These are phyloP conservation scores for Dryobota labecula DNA, from an alignment of 2,888 invertebrate genomes.

Conservation along the genomic window DNA sequence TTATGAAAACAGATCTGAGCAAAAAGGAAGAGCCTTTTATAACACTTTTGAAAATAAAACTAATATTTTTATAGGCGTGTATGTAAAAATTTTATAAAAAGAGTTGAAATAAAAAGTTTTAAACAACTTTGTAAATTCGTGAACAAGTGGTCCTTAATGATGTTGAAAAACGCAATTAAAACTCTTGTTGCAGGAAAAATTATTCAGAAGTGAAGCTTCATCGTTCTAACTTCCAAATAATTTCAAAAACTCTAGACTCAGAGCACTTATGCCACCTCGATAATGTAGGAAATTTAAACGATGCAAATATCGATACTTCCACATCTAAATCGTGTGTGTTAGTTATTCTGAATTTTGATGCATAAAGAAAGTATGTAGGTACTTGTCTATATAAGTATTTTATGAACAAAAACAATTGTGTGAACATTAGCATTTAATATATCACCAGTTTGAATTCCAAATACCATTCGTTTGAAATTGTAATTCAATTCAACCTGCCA, in stretches of 20 bases:
- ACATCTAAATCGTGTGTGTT: background rate
- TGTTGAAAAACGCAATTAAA: constrained; percentile 14
- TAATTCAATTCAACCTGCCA: constrained; percentile 8
- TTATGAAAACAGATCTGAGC: background rate
- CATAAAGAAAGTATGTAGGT: too few relatives aligned
- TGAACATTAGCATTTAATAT: too few relatives aligned
- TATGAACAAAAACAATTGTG: background rate
- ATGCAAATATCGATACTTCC: background rate
- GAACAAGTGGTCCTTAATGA: background rate
- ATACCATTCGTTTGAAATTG: constrained; percentile 17
- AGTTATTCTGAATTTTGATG: background rate
- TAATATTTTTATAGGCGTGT: background rate
- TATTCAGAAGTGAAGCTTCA: background rate
- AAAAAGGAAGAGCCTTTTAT: background rate
- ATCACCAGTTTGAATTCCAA: background rate
- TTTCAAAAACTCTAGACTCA: background rate
- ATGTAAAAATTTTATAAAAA: background rate
- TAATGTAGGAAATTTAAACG: background rate
- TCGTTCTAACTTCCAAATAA: background rate
- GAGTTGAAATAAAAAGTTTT: background rate
- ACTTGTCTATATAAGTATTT: too few relatives aligned
- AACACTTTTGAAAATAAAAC: background rate
- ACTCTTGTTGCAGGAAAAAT: constrained; percentile 5
- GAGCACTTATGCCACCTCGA: background rate
- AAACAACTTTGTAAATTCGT: background rate